A percentile compares a stretch with the other conserved stretches of the same genome.
These are phyloP conservation scores for Bucco capensis DNA, from an alignment of 2,113 vertebrate genomes.

Conservation along the genomic window DNA sequence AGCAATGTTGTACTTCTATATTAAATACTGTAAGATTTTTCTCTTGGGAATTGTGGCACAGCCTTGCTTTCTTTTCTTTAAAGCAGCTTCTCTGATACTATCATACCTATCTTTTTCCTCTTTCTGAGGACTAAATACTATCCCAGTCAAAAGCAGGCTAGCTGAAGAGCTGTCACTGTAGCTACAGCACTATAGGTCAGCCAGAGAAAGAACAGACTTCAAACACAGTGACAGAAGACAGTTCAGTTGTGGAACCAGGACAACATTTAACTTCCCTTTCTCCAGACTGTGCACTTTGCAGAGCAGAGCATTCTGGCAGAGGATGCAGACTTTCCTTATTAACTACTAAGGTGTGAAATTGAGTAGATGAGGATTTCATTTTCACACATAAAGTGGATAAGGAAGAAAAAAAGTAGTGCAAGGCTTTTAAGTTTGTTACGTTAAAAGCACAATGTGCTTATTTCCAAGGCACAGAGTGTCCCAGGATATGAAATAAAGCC, in stretches of 20 bases:
- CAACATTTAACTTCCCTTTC: neutral
- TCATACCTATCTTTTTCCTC: neutral
- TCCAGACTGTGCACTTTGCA: neutral
- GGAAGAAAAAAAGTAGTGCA: neutral
- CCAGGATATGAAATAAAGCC: neutral
- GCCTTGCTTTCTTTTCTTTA: neutral
- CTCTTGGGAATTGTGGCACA: neutral
- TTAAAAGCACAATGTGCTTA: neutral
- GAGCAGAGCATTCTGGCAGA: neutral
- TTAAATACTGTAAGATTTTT: neutral
- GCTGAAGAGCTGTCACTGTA: neutral
- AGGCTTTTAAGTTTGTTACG: neutral
- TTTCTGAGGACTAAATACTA: neutral
- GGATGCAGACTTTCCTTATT: neutral
- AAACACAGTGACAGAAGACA: neutral
- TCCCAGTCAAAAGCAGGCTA: neutral
- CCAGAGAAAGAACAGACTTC: neutral
- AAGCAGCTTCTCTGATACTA: neutral
- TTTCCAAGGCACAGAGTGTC: neutral
- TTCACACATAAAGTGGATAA: neutral
- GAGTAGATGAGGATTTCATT: neutral
- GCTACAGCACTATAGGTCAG: neutral
- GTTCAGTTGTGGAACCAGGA: neutral
- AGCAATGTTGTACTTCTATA: neutral
- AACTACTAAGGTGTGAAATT: neutral